Conservation (phyloP, 1,140 invertebrate species). For the Megathymus violae region DNA sequence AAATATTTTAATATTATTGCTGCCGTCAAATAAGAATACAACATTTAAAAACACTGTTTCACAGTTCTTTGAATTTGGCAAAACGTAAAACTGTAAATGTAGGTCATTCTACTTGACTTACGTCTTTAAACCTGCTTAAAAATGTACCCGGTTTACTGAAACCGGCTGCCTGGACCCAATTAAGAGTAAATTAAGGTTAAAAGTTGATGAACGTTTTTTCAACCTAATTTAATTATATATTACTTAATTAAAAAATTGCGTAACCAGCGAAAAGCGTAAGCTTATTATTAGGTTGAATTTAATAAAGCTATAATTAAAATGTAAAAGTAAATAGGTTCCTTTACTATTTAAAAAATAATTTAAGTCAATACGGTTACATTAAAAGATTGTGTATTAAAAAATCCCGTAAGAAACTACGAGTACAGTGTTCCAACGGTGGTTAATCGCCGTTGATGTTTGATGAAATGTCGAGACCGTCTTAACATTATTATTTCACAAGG, state of each 20-base stretch:
- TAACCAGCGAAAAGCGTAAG: neutral
- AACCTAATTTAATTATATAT: conserved; percentile 14
- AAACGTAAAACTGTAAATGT: conserved; percentile 25
- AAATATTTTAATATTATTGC: conserved; percentile 3
- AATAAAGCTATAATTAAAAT: neutral
- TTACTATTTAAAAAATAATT: no score
- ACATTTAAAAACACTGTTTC: conserved; percentile 15
- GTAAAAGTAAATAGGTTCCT: neutral
- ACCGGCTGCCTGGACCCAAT: conserved; percentile 28
- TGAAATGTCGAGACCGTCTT: no score
- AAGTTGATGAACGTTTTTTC: conserved; percentile 5
- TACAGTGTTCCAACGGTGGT: no score
- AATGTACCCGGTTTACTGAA: conserved; percentile 23
- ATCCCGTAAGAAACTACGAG: no score
- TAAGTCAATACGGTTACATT: no score
- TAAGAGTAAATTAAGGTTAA: conserved; percentile 31
- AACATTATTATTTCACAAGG: no score
- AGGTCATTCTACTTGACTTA: conserved; percentile 23
- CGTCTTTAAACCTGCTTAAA: conserved; percentile 26
- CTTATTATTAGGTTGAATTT: conserved; percentile 2
- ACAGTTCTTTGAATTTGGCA: conserved; percentile 21
- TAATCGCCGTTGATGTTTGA: no score
- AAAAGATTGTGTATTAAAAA: no score
- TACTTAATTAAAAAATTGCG: conserved; percentile 16
- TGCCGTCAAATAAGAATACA: conserved; percentile 1